Evolutionary conservation across 2,888 invertebrate species (phyloP).

Genomic region (Drosophila multiciliata): DNA sequence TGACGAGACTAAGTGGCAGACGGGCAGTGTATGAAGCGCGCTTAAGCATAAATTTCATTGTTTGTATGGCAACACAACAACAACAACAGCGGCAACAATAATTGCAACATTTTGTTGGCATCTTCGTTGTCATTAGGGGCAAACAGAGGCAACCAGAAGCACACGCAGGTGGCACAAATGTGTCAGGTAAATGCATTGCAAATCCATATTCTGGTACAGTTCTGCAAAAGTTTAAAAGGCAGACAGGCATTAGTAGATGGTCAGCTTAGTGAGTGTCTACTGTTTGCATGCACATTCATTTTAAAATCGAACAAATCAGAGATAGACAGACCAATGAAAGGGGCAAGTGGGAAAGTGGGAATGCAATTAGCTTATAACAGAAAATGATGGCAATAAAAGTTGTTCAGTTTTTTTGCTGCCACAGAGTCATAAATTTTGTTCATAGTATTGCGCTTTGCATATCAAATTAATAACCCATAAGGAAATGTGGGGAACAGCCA

Average conservation of each 20-base stretch:
- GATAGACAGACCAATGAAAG: neutral
- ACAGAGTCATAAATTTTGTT: constrained; percentile 8
- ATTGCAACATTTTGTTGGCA: constrained; percentile 24
- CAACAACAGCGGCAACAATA: neutral
- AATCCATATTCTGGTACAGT: constrained; percentile 27
- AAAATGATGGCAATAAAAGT: constrained; percentile 29
- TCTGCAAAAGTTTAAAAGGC: neutral
- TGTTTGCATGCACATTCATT: constrained; percentile 14
- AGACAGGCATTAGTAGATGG: constrained; percentile 1
- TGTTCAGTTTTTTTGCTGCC: constrained; percentile 3
- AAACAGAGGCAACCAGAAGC: constrained; percentile 11
- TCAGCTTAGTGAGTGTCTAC: constrained; percentile 16
- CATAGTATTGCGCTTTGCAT: constrained; percentile 2
- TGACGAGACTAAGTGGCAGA: constrained; percentile 2
- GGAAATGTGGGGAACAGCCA: neutral
- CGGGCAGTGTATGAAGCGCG: constrained; percentile 25
- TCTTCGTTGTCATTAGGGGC: constrained; percentile 25
- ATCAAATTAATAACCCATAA: constrained; percentile 4
- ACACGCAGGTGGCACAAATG: constrained; percentile 40
- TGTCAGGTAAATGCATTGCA: constrained; percentile 42
- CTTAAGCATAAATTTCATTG: constrained; percentile 58
- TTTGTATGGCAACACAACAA: constrained; percentile 35
- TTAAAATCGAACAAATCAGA: constrained; percentile 9
- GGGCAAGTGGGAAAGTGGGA: neutral
- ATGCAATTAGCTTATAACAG: constrained; percentile 24